A percentile compares a stretch with the other conserved stretches of the same genome.
phyloP scores from a whole-genome alignment of 2,888 invertebrate species.

The Mesodorylaimus sp. region DNA sequence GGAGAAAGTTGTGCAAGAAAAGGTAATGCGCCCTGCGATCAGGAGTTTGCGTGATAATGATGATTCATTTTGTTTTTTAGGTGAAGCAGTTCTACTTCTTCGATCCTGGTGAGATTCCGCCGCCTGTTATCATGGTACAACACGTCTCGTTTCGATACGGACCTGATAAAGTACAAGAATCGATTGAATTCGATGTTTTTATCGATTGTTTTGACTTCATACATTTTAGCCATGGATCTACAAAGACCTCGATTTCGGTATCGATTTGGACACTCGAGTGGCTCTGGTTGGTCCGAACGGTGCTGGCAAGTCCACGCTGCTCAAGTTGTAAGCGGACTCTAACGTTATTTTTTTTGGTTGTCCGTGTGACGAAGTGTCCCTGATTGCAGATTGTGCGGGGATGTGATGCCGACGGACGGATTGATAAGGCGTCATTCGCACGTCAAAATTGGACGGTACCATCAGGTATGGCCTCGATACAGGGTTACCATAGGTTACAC shows the following conservation, averaged over 20 bases:
- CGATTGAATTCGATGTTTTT: background rate
- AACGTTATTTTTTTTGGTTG: conserved; percentile 8
- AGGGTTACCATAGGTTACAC: background rate
- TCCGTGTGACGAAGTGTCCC: background rate
- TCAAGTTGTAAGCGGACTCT: too few relatives aligned
- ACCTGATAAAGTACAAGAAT: conserved; percentile 44
- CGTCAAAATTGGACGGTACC: conserved; percentile 86
- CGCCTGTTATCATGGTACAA: conserved; percentile 98
- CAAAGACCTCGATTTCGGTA: conserved; percentile 91
- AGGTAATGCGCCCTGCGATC: too few relatives aligned
- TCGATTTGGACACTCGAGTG: conserved; percentile 82
- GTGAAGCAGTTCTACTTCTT: conserved; percentile 85
- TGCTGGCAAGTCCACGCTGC: conserved; percentile 89
- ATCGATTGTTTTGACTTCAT: background rate
- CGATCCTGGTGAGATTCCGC: conserved; percentile 81
- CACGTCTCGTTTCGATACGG: conserved; percentile 88
- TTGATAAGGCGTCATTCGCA: conserved; percentile 97
- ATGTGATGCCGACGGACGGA: conserved; percentile 77
- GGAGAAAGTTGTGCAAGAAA: conserved; percentile 73
- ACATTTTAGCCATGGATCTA: conserved; percentile 60
- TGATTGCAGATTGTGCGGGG: conserved; percentile 18
- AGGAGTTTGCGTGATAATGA: background rate
- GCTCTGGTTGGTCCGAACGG: conserved; percentile 94
- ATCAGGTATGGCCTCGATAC: conserved; percentile 44
- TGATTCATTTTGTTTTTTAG: conserved; percentile 20